Evolutionary conservation across 2,888 invertebrate species (phyloP).

Genomic region (Atrina japonica): DNA sequence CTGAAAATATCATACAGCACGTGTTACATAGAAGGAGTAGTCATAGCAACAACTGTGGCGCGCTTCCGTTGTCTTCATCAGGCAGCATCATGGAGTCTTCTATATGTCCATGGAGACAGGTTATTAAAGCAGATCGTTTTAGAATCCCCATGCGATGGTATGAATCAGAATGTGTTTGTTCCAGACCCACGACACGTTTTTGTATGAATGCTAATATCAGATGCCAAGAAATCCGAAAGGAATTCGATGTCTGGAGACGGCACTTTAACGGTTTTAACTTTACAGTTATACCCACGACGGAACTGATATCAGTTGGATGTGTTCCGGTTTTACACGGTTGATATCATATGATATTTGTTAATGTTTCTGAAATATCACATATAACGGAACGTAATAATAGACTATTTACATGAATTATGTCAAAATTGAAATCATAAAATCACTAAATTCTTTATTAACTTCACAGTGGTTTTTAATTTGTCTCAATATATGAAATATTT

Average conservation of each 20-base stretch:
- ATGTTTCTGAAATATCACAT: too few species aligned
- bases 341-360: too few species aligned
- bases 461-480: too few species aligned
- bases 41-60: too few species aligned
- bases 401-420: too few species aligned
- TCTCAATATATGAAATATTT: too few species aligned
- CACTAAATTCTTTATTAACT: too few species aligned
- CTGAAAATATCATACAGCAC: too few species aligned
- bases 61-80: too few species aligned
- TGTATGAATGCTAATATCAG: background rate
- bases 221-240: background rate
- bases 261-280: background rate
- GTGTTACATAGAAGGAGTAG: too few species aligned
- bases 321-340: slow-evolving; percentile 5
- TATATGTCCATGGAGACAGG: slow-evolving; percentile 2
- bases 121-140: background rate
- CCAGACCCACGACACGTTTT: background rate
- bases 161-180: background rate
- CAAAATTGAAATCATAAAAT: too few species aligned
- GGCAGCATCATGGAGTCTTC: slow-evolving; percentile 3
- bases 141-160: slow-evolving; percentile 3
- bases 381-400: too few species aligned
- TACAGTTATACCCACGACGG: background rate
- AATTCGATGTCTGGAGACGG: background rate
- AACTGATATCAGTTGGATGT: background rate